Conservation (phyloP, 2,113 vertebrate genomes). For the Melanerpes aurifrons region DNA sequence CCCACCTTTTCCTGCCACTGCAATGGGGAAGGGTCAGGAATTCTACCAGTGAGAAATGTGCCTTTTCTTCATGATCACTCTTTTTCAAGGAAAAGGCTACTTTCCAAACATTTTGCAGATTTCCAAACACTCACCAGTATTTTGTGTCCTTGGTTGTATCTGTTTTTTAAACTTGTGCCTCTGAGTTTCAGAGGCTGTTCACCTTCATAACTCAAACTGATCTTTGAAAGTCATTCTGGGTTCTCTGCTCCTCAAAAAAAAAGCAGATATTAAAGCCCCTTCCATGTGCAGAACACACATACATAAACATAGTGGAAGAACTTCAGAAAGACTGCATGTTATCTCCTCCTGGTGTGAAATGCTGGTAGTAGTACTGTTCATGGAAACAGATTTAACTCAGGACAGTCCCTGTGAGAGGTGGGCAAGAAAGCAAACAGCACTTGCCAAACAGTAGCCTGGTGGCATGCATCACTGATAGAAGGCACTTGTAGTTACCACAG, state of each 20-base stretch:
- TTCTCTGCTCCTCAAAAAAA: not conserved
- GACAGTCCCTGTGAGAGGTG: not conserved
- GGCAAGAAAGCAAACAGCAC: not conserved
- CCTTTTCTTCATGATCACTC: not conserved
- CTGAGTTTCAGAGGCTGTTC: not conserved
- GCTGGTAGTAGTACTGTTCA: not conserved
- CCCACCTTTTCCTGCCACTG: not conserved
- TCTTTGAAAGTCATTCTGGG: not conserved
- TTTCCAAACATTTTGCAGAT: not conserved
- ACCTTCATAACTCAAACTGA: not conserved
- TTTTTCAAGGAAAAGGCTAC: not conserved
- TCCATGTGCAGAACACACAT: not conserved
- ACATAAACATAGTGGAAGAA: not conserved
- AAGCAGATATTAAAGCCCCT: not conserved
- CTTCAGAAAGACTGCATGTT: not conserved
- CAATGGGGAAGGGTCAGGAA: not conserved
- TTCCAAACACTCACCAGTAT: not conserved
- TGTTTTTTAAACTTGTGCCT: not conserved
- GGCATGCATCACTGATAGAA: not conserved
- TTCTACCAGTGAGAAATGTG: not conserved
- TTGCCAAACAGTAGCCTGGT: fast-evolving
- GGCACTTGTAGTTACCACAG: fast-evolving
- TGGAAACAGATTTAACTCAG: not conserved
- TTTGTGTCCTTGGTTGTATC: not conserved
- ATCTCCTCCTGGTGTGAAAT: not conserved